Percentiles rank a stretch among this genome's conserved stretches.
Conservation (phyloP, 2,888 invertebrate species). For the Sturmia bella region DNA sequence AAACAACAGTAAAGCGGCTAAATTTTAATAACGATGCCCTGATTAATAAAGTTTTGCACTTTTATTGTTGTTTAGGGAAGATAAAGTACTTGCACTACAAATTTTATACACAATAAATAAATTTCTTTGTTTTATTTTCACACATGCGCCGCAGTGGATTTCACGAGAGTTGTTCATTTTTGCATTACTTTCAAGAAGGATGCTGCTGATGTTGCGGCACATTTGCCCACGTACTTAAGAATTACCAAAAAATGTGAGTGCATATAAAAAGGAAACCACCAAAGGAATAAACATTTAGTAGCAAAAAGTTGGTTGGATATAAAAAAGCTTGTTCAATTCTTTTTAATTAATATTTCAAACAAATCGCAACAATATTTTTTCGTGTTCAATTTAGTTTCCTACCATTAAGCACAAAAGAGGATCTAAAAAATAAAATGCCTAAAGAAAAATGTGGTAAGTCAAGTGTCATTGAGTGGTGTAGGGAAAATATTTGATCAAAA, state of each 20-base stretch:
- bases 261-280: slow-evolving; percentile 76
- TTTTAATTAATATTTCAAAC: neutral
- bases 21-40: slow-evolving; percentile 55
- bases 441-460: slow-evolving; percentile 37
- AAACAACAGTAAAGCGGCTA: slow-evolving; percentile 47
- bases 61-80: slow-evolving; percentile 32
- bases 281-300: slow-evolving; percentile 76
- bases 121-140: slow-evolving; percentile 12
- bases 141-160: slow-evolving; percentile 50
- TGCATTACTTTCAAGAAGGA: neutral
- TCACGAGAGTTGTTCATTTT: neutral
- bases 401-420: neutral
- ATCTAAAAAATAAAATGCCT: slow-evolving; percentile 7
- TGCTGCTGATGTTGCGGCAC: slow-evolving; percentile 21
- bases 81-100: slow-evolving; percentile 15
- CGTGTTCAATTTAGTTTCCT: neutral
- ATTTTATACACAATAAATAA: slow-evolving; percentile 4
- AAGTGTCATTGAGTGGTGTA: neutral
- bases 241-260: slow-evolving; percentile 9
- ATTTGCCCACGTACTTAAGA: slow-evolving; percentile 27
- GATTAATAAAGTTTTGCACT: slow-evolving; percentile 43
- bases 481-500: neutral
- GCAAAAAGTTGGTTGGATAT: slow-evolving; percentile 65
- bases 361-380: slow-evolving; percentile 1
- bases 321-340: slow-evolving; percentile 20